These are phyloP conservation scores for Pandion haliaetus DNA, from an alignment of 2,113 vertebrate species.

Conservation along the genomic window DNA sequence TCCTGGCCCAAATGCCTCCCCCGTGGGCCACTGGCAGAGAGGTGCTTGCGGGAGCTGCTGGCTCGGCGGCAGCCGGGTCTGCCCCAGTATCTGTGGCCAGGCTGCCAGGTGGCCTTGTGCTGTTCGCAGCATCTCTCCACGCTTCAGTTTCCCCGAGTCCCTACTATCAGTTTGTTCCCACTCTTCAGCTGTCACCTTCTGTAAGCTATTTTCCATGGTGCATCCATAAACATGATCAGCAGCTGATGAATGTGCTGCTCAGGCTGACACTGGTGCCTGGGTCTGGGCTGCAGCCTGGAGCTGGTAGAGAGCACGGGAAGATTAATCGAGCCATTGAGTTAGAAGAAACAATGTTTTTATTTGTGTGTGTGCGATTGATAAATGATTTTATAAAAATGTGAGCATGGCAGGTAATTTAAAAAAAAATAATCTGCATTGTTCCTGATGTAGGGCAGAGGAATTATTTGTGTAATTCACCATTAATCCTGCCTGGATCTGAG, in stretches of 20 bases:
- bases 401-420: slow-evolving; percentile 5
- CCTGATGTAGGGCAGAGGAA: background rate
- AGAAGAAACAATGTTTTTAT: slow-evolving; percentile 33
- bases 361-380: background rate
- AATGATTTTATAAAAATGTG: background rate
- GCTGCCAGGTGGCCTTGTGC: slow-evolving; percentile 13
- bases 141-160: background rate
- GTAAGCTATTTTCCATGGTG: background rate
- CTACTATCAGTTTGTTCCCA: background rate
- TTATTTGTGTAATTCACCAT: background rate
- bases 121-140: background rate
- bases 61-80: background rate
- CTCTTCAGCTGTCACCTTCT: slow-evolving; percentile 38
- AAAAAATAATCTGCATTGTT: background rate
- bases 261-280: background rate
- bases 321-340: slow-evolving; percentile 40
- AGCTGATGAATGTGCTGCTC: background rate
- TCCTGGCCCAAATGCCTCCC: background rate
- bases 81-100: background rate
- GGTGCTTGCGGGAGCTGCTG: background rate
- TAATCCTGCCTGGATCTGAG: slow-evolving; percentile 28
- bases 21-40: background rate
- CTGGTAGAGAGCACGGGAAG: background rate
- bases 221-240: background rate
- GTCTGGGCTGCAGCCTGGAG: background rate